phyloP scores from a whole-genome alignment of 2,797 vertebrate species.

The Mustela erminea region DNA sequence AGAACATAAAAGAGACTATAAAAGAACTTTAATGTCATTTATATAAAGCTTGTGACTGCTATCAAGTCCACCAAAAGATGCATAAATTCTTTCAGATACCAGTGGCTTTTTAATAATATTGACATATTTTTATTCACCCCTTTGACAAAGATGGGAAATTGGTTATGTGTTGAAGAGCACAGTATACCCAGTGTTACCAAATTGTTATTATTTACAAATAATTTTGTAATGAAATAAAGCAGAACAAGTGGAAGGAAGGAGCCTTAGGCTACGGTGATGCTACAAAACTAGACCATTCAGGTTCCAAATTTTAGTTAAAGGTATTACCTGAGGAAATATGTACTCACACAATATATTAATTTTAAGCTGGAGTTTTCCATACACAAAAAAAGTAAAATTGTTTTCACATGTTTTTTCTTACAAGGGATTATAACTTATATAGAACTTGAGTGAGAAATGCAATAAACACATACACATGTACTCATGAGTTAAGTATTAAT shows the following conservation, averaged over 20 bases:
- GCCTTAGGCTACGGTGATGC: background rate
- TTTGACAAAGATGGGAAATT: background rate
- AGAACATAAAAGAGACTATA: slow-evolving; percentile 6
- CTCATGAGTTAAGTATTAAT: background rate
- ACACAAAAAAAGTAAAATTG: background rate
- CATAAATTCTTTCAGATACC: background rate
- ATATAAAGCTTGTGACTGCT: background rate
- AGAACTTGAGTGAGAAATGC: background rate
- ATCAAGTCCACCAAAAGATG: background rate
- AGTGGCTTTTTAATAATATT: background rate
- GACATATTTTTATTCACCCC: background rate
- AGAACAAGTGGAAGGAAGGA: background rate
- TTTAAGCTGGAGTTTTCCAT: background rate
- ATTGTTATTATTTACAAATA: background rate
- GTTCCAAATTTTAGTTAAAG: background rate
- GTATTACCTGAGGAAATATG: background rate
- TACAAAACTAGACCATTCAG: background rate
- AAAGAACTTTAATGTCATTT: slow-evolving; percentile 19
- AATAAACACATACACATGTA: background rate
- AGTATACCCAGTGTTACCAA: background rate
- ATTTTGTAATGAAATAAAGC: background rate
- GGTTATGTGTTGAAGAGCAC: background rate
- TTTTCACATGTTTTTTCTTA: background rate
- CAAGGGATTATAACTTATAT: background rate
- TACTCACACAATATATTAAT: background rate